Evolutionary conservation across 2,888 invertebrate species (phyloP), one percentile per base, ranked within the genome.

Genomic region (Pseudeuparius sepicola): DNA sequence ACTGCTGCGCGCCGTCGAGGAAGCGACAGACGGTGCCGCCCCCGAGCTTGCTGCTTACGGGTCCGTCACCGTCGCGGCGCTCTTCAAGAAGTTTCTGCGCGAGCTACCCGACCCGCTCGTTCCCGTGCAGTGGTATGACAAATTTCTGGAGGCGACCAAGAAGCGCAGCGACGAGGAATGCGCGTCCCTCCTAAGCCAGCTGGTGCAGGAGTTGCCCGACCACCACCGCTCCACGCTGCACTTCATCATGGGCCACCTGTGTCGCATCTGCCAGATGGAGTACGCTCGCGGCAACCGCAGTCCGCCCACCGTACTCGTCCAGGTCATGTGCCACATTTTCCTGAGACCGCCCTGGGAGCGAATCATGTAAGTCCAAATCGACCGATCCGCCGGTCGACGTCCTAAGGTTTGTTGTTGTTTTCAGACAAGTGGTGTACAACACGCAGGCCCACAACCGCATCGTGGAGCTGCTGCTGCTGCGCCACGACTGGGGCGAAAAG

Each of bases 91-190:
- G 54, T 83, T 75, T 56, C 61, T 84, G 24, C 59, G 78, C 28
- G 82, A 84, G 54, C 60, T 84, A 43, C 80, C 80, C 1, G 80
- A 83, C 57, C 79, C 83, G 3, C 66, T 84, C 33, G 78, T 84
- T 46, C 83, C 82, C 14, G 76, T 79, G 18, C 72, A 73, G 53
- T 75, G 73, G 67, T 84, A 84, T 56, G 76, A 78, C 47, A 66
- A 67, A 45, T 81, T 83, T 56, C 66, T 83, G 38, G 73, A 71
- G 46, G 70, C 71, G 39, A 63, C 42, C 4, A 51, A 48, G 25
- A 50, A 51, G 24, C 44, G 43, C 25, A 51, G 60, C 48, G 71
- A 75, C 49, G 74, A 74, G 43, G 68, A 70, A 47, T 71, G 73
- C 48, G 66, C 68, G 4, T 54, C 61, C 4, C 60, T 65, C 31